Percentiles rank a stretch among this genome's conserved stretches.
These are phyloP conservation scores for Drosophila lacicola DNA, from an alignment of 2,888 invertebrate genomes.

Conservation along the genomic window DNA sequence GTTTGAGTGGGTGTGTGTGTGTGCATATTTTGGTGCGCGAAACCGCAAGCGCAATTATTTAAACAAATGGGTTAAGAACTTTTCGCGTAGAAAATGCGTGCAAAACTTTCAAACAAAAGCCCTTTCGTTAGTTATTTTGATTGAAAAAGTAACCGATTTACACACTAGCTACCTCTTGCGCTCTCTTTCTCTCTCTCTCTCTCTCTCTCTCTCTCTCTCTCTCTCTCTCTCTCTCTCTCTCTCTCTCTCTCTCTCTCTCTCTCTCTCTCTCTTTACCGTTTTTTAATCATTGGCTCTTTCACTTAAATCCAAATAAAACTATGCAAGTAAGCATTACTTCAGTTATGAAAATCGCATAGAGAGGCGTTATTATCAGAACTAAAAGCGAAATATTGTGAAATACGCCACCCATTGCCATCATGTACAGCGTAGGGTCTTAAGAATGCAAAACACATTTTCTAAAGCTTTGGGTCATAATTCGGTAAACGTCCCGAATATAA, in stretches of 20 bases:
- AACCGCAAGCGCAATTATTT: constrained; percentile 66
- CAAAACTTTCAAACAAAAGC: constrained; percentile 26
- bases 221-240: not conserved
- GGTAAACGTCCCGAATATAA: not conserved
- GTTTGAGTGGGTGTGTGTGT: constrained; percentile 4
- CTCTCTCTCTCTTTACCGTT: not conserved
- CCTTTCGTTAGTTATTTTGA: constrained; percentile 8
- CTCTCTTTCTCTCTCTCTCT: not conserved
- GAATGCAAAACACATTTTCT: not conserved
- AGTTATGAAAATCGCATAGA: not conserved
- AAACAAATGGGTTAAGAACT: constrained; percentile 57
- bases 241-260: not conserved
- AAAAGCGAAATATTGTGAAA: not conserved
- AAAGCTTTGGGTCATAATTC: not conserved
- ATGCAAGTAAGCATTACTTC: no score
- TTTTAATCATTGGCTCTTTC: no score
- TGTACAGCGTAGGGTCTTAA: not conserved
- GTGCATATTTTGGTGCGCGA: constrained; percentile 17
- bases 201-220: no score
- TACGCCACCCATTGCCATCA: not conserved
- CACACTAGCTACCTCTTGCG: not conserved
- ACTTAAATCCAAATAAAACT: no score
- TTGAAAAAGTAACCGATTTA: constrained; percentile 19
- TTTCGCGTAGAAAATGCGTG: constrained; percentile 29
- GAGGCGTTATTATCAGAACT: not conserved